phyloP scores from a whole-genome alignment of 2,888 invertebrate genomes.

The Gymnosoma rotundatum region DNA sequence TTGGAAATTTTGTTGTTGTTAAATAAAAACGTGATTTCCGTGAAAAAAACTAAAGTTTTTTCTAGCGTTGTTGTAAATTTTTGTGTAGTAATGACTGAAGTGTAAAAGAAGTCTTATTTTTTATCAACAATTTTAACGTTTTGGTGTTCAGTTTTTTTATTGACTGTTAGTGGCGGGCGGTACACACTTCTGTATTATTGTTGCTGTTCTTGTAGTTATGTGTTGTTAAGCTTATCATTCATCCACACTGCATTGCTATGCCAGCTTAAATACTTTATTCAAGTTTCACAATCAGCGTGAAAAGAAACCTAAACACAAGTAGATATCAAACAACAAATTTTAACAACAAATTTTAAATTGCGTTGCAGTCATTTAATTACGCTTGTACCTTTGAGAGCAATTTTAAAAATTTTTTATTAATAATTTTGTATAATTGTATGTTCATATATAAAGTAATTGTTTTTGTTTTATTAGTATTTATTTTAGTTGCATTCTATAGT shows the following conservation, averaged over 20 bases:
- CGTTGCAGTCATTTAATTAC: conserved; percentile 54
- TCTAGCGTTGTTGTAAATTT: background rate
- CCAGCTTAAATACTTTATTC: conserved; percentile 50
- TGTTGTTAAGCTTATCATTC: conserved; percentile 51
- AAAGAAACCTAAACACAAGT: conserved; percentile 24
- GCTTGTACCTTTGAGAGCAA: conserved; percentile 12
- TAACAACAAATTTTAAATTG: conserved; percentile 50
- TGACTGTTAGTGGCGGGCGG: conserved; percentile 28
- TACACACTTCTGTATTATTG: conserved; percentile 41
- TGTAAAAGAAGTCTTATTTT: conserved; percentile 17
- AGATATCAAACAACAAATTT: conserved; percentile 18
- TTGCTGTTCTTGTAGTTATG: conserved; percentile 6
- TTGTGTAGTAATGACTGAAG: background rate
- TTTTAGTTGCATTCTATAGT: background rate
- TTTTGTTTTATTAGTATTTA: too few relatives aligned
- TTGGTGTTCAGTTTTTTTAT: conserved; percentile 50
- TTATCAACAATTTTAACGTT: conserved; percentile 47
- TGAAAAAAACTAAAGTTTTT: conserved; percentile 14
- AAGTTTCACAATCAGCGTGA: conserved; percentile 59
- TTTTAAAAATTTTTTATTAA: conserved; percentile 4
- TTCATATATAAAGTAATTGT: background rate
- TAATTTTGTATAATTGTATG: conserved; percentile 23
- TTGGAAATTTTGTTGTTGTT: conserved; percentile 35
- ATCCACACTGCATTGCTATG: conserved; percentile 47
- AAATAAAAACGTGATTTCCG: conserved; percentile 67